phyloP scores from a whole-genome alignment of 2,113 vertebrate species.

The Tautogolabrus adspersus region DNA sequence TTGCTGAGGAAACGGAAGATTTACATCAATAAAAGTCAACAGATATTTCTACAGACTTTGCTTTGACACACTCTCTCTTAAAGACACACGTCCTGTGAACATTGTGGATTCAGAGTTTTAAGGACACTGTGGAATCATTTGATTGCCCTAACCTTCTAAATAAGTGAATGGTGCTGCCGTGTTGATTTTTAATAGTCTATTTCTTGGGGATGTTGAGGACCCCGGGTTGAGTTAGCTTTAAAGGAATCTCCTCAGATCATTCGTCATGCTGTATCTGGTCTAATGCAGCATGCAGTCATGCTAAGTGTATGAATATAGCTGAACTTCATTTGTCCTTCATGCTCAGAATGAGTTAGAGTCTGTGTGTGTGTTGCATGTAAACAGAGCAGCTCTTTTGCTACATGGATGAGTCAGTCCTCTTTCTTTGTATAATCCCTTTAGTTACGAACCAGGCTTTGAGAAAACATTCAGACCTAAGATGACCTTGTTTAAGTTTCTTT shows the following conservation, averaged over 20 bases:
- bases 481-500: background rate
- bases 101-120: too few species aligned
- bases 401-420: background rate
- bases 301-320: background rate
- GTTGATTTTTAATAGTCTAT: too few species aligned
- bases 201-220: background rate
- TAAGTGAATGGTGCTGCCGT: too few species aligned
- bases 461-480: background rate
- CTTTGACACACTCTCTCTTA: too few species aligned
- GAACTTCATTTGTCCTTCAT: background rate
- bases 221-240: background rate
- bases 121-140: too few species aligned
- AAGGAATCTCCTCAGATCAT: background rate
- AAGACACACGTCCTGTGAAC: too few species aligned
- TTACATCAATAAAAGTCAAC: too few species aligned
- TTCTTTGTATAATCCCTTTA: slow-evolving; percentile 5
- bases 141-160: too few species aligned
- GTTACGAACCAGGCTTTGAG: background rate
- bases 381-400: background rate
- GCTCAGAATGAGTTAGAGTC: background rate
- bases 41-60: too few species aligned
- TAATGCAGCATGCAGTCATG: background rate
- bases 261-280: background rate
- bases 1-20: too few species aligned
- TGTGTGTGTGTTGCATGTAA: background rate